Evolutionary conservation across 2,888 invertebrate genomes (phyloP).

Genomic region (Agriopis aurantiaria): DNA sequence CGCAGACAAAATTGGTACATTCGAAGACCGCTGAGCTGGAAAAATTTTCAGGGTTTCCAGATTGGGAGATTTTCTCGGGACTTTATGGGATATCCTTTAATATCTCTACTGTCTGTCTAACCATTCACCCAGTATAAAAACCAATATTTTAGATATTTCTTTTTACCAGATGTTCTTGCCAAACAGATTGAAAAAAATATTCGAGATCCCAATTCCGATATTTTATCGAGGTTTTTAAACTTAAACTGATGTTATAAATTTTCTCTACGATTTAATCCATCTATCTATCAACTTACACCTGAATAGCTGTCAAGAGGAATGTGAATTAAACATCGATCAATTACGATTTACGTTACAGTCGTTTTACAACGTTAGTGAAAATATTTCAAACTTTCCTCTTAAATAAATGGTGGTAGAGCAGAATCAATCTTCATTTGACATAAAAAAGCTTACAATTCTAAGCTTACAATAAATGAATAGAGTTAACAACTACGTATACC

Average conservation of each 20-base stretch:
- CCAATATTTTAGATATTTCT: no score
- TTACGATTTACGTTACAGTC: slow-evolving; percentile 9
- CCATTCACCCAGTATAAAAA: no score
- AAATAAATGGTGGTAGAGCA: neutral
- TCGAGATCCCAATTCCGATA: neutral
- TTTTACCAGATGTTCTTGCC: neutral
- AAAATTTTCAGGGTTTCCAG: no score
- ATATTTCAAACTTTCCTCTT: slow-evolving; percentile 8
- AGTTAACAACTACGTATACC: no score
- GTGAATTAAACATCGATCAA: slow-evolving; percentile 20
- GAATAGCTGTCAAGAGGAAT: slow-evolving; percentile 15
- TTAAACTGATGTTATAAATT: slow-evolving; percentile 4
- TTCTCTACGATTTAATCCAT: slow-evolving; percentile 9
- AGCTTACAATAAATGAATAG: neutral
- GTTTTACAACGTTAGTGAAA: slow-evolving; percentile 24
- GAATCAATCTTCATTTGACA: slow-evolving; percentile 26
- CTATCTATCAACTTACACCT: slow-evolving; percentile 19
- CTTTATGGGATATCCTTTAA: no score
- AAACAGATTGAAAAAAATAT: neutral
- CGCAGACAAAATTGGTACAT: no score
- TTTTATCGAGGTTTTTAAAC: slow-evolving; percentile 1
- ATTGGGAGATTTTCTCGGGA: no score
- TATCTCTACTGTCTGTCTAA: no score
- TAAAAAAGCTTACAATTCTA: neutral
- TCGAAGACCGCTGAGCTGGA: no score